phyloP scores from a whole-genome alignment of 1,140 invertebrate genomes.

The Drosophila micromelanica region DNA sequence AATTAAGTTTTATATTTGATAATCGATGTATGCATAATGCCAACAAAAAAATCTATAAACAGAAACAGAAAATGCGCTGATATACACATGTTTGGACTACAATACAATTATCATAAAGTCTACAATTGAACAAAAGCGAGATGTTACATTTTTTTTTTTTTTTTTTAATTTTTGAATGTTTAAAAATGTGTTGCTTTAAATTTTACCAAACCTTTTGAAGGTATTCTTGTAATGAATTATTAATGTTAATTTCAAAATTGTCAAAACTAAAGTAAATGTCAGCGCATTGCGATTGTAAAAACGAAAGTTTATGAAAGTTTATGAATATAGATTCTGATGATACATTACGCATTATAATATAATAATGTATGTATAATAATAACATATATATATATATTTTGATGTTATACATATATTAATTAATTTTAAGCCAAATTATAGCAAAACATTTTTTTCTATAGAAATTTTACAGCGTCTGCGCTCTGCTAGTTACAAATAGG shows the following conservation, averaged over 20 bases:
- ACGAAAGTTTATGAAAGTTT: slow-evolving; percentile 19
- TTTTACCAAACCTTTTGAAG: background rate
- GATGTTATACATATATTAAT: slow-evolving; percentile 76
- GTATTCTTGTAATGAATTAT: background rate
- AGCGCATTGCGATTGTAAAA: slow-evolving; percentile 26
- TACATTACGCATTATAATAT: slow-evolving; percentile 15
- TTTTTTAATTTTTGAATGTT: background rate
- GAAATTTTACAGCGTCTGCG: slow-evolving; percentile 63
- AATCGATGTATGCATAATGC: slow-evolving; percentile 15
- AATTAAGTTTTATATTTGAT: slow-evolving; percentile 53
- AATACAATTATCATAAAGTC: slow-evolving; percentile 2
- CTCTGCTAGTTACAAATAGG: slow-evolving; percentile 79
- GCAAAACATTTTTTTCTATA: slow-evolving; percentile 72
- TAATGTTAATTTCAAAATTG: slow-evolving; percentile 15
- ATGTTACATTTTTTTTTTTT: background rate
- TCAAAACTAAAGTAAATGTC: slow-evolving; percentile 33
- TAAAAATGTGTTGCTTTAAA: background rate
- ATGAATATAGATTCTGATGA: slow-evolving; percentile 7
- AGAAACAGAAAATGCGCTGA: slow-evolving; percentile 19
- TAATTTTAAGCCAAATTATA: slow-evolving; percentile 77
- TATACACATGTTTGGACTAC: slow-evolving; percentile 17
- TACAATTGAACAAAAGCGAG: background rate
- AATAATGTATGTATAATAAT: slow-evolving; percentile 43
- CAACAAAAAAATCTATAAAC: background rate
- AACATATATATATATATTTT: slow-evolving; percentile 61